Evolutionary conservation across 2,888 invertebrate species (phyloP), one percentile per base, ranked within the genome.

Genomic region (Tolmerus cingulatus): DNA sequence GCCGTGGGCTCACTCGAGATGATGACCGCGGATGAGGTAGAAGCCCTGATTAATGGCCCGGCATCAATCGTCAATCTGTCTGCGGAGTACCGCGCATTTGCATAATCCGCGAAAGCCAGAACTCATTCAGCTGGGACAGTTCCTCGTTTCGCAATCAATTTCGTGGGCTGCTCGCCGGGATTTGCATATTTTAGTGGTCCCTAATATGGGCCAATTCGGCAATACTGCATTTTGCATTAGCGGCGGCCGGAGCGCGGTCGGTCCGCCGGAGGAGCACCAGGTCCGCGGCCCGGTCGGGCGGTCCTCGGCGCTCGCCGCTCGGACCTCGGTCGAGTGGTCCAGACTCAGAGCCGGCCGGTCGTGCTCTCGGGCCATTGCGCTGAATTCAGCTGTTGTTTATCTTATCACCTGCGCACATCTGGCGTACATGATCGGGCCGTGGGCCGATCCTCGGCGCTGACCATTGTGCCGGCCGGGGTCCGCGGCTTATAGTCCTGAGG

Each of bases 351-450:
- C 19, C 43, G 81, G 27, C 23, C 51, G 51, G 23, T 81, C 81
- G 81, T 81, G 81, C 23, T 30, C 27, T 81, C 51, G 34, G 55
- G 23, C 81, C 30, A 81, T 55, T 81, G 81, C 30, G 81, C 37
- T 81, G 30, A 81, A 81, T 81, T 81, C 81, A 81, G 81, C 81
- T 46, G 81, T 81, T 81, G 81, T 81, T 81, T 51, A 81, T 81
- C 81, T 81, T 81, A 81, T 81, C 81, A 81, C 51, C 51, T 81
- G 81, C n/a, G 51, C 81, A 55, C 81, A 81, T 81, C 81, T 81
- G 81, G 81, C 81, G 55, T 55, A 81, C 81, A 55, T 51, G 81
- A 81, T 81, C 51, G 81, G 81, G 16, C 81, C 51, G 51, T 81
- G 81, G 81, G 37, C 51, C 14, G 81, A 81, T 81, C 81, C 51